Evolutionary conservation across 2,888 invertebrate genomes (phyloP).

Genomic region (Unio pictorum): DNA sequence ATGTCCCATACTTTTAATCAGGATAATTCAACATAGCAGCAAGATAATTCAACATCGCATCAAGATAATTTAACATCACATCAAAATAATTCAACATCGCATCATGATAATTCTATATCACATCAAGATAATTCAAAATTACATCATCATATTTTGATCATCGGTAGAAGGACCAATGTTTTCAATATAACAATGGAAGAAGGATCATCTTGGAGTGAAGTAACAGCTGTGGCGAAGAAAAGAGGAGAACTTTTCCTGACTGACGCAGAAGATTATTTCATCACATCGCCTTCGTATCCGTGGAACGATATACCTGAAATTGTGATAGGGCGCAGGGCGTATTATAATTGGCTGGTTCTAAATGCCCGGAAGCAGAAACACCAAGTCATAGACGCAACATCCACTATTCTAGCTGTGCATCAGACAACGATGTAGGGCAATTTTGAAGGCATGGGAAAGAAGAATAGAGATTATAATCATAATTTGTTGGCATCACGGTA

Average conservation of each 20-base stretch:
- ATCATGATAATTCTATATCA: slow-evolving; percentile 13
- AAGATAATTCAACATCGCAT: slow-evolving; percentile 5
- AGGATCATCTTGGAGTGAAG: slow-evolving; percentile 27
- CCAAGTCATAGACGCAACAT: slow-evolving; percentile 51
- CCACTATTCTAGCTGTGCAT: slow-evolving; percentile 55
- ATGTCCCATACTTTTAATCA: slow-evolving; percentile 6
- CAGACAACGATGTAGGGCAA: slow-evolving; percentile 58
- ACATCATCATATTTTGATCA: slow-evolving; percentile 33
- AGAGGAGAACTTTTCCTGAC: slow-evolving; percentile 50
- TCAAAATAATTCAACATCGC: too few species aligned
- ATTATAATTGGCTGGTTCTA: too few species aligned
- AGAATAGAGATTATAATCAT: slow-evolving; percentile 49
- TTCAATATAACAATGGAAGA: slow-evolving; percentile 43
- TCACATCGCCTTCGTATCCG: slow-evolving; percentile 49
- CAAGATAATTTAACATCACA: too few species aligned
- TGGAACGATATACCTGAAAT: too few species aligned
- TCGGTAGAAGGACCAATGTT: slow-evolving; percentile 50
- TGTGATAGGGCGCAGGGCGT: too few species aligned
- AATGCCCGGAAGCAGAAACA: too few species aligned
- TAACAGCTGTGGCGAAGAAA: slow-evolving; percentile 29
- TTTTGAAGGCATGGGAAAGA: slow-evolving; percentile 47
- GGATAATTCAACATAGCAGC: slow-evolving; percentile 3
- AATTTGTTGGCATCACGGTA: slow-evolving; percentile 40
- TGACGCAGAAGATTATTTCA: slow-evolving; percentile 59
- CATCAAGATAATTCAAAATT: slow-evolving; percentile 4